Base-by-base conservation (phyloP, 2,113 vertebrate species). In the Pionites leucogaster region DNA sequence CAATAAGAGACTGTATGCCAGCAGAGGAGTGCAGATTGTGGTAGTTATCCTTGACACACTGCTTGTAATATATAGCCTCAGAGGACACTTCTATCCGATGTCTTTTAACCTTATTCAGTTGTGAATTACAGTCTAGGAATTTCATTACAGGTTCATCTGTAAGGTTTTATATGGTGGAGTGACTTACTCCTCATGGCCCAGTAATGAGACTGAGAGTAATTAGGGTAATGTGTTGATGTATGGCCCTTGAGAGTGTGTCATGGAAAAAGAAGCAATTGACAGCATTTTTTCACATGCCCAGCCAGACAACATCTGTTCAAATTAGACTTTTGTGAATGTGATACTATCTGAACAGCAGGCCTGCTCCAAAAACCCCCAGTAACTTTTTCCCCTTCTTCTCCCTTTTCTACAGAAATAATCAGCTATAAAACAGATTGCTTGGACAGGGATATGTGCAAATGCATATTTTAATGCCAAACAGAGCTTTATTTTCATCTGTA, bases 291-390 rank as follows among this genome's bases (percentile, higher is more conserved):
- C 77, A 74, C 50, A 93, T 41, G 31, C 31, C 27, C 68, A 91
- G 47, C 78, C 68, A 88, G 75, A 76, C 31, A 96, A 89, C 83
- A 97, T 88, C 93, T 95, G 88, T 59, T 96, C 84, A 80, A 85
- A 91, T 92, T 84, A 92, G 46, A 93, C 69, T 94, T 94, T 86
- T 80, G 60, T 91, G 78, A 92, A 93, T 93, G 67, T 79, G 44
- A 86, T 81, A 44, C 17, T 77, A 82, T 86, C 64, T 80, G 93
- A 95, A 80, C 42, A 96, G 62, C 33, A 93, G 39, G 46, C 46
- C 81, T 70, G 13, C 41, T 88, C 67, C 69, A 83, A 95, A 94
- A 94, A 46, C 70, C 75, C 78, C 70, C 67, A 82, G 53, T 84
- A 92, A 83, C 29, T 50, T 69, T 49, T 62, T 69, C 12, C 28